Evolutionary conservation across 2,113 vertebrate species (phyloP).

Genomic region (Strix uralensis): DNA sequence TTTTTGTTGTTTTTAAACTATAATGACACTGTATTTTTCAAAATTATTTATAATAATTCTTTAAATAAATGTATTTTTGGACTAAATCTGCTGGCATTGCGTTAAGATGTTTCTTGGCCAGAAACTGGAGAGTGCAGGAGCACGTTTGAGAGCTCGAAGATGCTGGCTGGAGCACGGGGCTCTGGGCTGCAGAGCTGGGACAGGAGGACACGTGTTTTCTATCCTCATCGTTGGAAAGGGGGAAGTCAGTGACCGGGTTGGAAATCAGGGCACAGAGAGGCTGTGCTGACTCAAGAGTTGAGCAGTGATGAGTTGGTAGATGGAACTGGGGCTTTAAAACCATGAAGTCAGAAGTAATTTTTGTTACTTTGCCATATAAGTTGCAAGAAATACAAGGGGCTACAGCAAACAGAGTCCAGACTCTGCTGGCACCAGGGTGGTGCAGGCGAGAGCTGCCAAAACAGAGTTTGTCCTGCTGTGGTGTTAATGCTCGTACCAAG

Average conservation of each 20-base stretch:
- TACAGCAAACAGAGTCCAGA: not conserved
- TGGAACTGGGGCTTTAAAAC: not conserved
- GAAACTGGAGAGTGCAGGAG: not conserved
- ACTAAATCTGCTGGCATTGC: not conserved
- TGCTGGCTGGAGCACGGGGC: not conserved
- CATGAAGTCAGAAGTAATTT: not conserved
- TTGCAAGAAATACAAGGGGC: fast-evolving
- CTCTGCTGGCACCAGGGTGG: fast-evolving
- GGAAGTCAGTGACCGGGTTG: too few relatives aligned
- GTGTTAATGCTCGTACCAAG: not conserved
- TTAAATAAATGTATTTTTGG: conserved; percentile 72
- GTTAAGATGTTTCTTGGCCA: not conserved
- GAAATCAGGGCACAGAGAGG: not conserved
- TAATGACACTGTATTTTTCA: conserved; percentile 27
- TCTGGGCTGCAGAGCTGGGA: not conserved
- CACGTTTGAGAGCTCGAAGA: fast-evolving
- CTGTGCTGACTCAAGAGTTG: not conserved
- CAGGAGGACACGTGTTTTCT: not conserved
- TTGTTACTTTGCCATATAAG: not conserved
- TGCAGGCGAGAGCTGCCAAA: not conserved
- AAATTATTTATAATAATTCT: conserved; percentile 69
- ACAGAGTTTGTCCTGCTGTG: not conserved
- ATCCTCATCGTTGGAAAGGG: fast-evolving
- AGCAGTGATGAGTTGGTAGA: not conserved
- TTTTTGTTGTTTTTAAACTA: not conserved